phyloP scores from a whole-genome alignment of 1,140 invertebrate species.

The Anastrepha ludens region DNA sequence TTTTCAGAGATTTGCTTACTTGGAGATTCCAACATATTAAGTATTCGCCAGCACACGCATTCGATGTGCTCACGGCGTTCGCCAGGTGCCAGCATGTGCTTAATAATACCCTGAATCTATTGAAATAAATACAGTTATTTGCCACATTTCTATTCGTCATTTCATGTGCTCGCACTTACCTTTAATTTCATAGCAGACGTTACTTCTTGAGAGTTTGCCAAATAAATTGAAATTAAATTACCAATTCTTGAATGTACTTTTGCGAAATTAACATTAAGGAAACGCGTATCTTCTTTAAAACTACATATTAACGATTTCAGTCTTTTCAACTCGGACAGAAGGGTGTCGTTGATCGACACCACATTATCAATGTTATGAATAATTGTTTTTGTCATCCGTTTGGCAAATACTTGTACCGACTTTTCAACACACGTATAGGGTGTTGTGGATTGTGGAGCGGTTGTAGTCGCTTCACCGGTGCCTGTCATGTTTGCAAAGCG shows the following conservation, averaged over 20 bases:
- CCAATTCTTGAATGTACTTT: slow-evolving; percentile 79
- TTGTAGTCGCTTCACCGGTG: neutral
- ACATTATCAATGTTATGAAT: slow-evolving; percentile 70
- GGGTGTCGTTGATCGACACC: slow-evolving; percentile 70
- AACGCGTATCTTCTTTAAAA: slow-evolving; percentile 80
- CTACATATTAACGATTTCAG: slow-evolving; percentile 80
- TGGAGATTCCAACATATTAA: slow-evolving; percentile 59
- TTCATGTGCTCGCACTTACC: slow-evolving; percentile 10
- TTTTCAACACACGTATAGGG: slow-evolving; percentile 80
- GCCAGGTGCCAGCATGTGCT: slow-evolving; percentile 56
- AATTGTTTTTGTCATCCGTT: slow-evolving; percentile 77
- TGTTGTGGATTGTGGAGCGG: slow-evolving; percentile 63
- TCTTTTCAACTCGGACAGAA: slow-evolving; percentile 80
- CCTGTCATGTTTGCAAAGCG: neutral
- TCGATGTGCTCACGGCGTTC: slow-evolving; percentile 66
- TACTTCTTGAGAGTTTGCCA: slow-evolving; percentile 68
- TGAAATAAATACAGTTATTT: slow-evolving; percentile 32
- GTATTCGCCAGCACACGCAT: slow-evolving; percentile 65
- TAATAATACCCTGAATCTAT: slow-evolving; percentile 63
- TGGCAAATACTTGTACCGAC: slow-evolving; percentile 81
- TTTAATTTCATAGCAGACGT: slow-evolving; percentile 53
- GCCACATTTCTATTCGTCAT: neutral
- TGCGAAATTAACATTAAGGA: slow-evolving; percentile 78
- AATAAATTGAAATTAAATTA: slow-evolving; percentile 77
- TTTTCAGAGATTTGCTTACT: slow-evolving; percentile 32